A percentile compares a stretch with the other conserved stretches of the same genome.
Evolutionary conservation across 2,113 vertebrate species (phyloP).

Genomic region (Neotragus pygmaeus): DNA sequence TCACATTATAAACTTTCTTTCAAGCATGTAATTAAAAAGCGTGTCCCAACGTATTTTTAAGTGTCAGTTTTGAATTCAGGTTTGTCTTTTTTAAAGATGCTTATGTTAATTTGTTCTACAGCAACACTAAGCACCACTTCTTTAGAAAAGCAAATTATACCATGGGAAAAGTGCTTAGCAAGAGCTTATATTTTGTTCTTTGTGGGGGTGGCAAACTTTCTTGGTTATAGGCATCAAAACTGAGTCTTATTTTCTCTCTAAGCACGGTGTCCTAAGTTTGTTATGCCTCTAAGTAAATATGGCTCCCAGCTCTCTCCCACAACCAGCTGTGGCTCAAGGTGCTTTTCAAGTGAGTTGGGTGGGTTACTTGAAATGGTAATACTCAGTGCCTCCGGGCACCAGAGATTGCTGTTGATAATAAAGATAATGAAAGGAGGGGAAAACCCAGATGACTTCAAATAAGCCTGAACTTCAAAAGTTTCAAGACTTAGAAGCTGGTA

Average conservation of each 20-base stretch:
- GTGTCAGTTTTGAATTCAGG: conserved; percentile 48
- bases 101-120: conserved; percentile 34
- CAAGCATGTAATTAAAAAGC: conserved; percentile 29
- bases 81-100: conserved; percentile 28
- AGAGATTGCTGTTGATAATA: neutral
- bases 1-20: conserved; percentile 38
- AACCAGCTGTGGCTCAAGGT: neutral
- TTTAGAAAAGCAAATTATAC: conserved; percentile 57
- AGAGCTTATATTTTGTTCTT: conserved; percentile 38
- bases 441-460: conserved; percentile 65
- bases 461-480: conserved; percentile 43
- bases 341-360: neutral
- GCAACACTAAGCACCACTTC: neutral
- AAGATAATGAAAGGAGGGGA: conserved; percentile 54
- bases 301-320: neutral
- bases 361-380: neutral
- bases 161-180: conserved; percentile 49
- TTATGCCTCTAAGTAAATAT: neutral
- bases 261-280: neutral
- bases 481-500: conserved; percentile 32
- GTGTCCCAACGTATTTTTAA: neutral
- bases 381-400: neutral
- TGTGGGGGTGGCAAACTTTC: conserved; percentile 16
- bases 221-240: neutral
- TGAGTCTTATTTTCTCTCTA: neutral